Evolutionary conservation across 2,797 vertebrate species (phyloP).

Genomic region (Hemibagrus guttatus): DNA sequence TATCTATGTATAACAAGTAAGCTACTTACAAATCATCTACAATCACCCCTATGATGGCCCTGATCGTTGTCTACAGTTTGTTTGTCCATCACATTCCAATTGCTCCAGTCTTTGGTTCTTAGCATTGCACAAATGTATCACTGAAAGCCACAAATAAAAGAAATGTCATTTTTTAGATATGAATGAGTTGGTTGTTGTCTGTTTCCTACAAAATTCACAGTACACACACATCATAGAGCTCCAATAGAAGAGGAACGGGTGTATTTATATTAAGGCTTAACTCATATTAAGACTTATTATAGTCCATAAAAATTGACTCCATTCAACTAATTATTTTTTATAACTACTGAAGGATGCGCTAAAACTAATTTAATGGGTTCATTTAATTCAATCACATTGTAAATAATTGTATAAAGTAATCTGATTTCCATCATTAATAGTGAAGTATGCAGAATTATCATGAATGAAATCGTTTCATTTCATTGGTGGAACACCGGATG

Average conservation of each 20-base stretch:
- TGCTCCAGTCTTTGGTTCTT: conserved; percentile 66
- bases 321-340: neutral
- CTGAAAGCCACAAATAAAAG: conserved; percentile 79
- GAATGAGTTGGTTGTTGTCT: conserved; percentile 56
- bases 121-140: conserved; percentile 75
- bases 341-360: neutral
- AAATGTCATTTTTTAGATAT: conserved; percentile 76
- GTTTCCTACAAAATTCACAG: conserved; percentile 39
- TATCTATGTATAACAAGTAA: neutral
- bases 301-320: neutral
- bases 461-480: neutral
- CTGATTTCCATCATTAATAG: neutral
- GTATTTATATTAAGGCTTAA: neutral
- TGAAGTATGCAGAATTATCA: neutral
- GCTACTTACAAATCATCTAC: neutral
- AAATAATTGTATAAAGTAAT: neutral
- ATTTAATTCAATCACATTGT: neutral
- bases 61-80: conserved; percentile 2
- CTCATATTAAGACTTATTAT: too few relatives aligned
- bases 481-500: neutral
- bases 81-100: conserved; percentile 40
- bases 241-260: neutral
- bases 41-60: neutral
- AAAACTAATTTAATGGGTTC: neutral
- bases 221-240: neutral